Evolutionary conservation across 2,888 invertebrate genomes (phyloP).

Genomic region (Ornithoptera priamus): DNA sequence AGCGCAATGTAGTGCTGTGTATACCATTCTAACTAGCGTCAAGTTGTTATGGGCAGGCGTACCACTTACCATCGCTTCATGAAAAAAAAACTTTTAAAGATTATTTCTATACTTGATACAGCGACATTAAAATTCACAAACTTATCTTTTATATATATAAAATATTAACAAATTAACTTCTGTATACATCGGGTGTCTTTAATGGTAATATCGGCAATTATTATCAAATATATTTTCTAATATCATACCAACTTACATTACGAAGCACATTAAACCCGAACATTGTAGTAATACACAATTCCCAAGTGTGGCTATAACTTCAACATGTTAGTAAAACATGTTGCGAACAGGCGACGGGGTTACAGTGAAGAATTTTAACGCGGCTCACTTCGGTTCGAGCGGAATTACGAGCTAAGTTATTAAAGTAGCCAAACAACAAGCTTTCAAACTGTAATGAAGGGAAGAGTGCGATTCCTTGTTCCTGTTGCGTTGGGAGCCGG

Average conservation of each 20-base stretch:
- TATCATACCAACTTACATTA: constrained; percentile 8
- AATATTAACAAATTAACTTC: no score
- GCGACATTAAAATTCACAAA: not conserved
- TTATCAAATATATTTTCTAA: constrained; percentile 3
- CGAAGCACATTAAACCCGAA: constrained; percentile 3
- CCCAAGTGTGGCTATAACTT: constrained; percentile 29
- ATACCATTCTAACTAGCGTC: no score
- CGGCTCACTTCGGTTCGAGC: constrained; percentile 35
- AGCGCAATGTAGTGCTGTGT: no score
- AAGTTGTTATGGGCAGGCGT: no score
- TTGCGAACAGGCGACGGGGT: constrained; percentile 33
- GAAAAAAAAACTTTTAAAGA: not conserved
- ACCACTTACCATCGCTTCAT: no score
- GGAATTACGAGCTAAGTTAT: constrained; percentile 38
- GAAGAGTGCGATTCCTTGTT: constrained; percentile 53
- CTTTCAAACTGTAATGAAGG: constrained; percentile 50
- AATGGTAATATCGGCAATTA: not conserved
- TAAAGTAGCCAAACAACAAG: constrained; percentile 42
- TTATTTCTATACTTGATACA: no score
- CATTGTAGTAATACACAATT: constrained; percentile 15
- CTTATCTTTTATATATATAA: not conserved
- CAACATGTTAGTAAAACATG: constrained; percentile 34
- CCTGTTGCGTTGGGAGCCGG: constrained; percentile 38
- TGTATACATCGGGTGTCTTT: not conserved
- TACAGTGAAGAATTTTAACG: constrained; percentile 37